A percentile compares a stretch with the other conserved stretches of the same genome.
Conservation (phyloP, 1,140 invertebrate species). For the Thrips palmi region DNA sequence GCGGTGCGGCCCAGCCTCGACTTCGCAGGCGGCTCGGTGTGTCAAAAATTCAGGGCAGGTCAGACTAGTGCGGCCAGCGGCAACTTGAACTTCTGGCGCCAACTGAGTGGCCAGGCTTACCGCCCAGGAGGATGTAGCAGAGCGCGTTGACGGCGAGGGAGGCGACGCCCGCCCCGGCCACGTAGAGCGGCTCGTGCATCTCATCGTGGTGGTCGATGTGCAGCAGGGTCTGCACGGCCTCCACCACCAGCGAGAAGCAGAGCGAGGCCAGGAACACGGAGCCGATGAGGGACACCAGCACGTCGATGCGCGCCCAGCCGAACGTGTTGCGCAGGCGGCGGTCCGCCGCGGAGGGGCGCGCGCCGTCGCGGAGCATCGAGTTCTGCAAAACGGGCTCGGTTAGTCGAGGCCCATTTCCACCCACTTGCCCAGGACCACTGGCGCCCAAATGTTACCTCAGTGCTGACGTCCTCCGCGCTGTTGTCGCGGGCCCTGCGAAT, state of each 20-base stretch:
- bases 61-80: too few relatives aligned
- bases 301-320: conserved; percentile 76
- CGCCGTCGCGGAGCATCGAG: too few relatives aligned
- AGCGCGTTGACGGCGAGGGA: conserved; percentile 49
- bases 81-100: too few relatives aligned
- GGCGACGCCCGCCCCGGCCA: conserved; percentile 41
- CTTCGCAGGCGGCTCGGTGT: too few relatives aligned
- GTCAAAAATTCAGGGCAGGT: too few relatives aligned
- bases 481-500: too few relatives aligned
- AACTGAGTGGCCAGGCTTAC: conserved; percentile 22
- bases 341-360: conserved; percentile 24
- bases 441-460: too few relatives aligned
- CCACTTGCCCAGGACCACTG: too few relatives aligned
- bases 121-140: conserved; percentile 55
- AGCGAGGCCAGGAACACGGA: conserved; percentile 68
- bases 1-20: too few relatives aligned
- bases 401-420: too few relatives aligned
- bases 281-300: conserved; percentile 61
- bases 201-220: conserved; percentile 60
- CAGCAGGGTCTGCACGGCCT: conserved; percentile 57
- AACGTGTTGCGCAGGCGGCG: conserved; percentile 68
- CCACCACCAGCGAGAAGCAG: conserved; percentile 62
- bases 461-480: too few relatives aligned
- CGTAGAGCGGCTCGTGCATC: conserved; percentile 36
- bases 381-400: too few relatives aligned